Conservation (phyloP, 2,888 invertebrate species). For the Brachyptera putata region DNA sequence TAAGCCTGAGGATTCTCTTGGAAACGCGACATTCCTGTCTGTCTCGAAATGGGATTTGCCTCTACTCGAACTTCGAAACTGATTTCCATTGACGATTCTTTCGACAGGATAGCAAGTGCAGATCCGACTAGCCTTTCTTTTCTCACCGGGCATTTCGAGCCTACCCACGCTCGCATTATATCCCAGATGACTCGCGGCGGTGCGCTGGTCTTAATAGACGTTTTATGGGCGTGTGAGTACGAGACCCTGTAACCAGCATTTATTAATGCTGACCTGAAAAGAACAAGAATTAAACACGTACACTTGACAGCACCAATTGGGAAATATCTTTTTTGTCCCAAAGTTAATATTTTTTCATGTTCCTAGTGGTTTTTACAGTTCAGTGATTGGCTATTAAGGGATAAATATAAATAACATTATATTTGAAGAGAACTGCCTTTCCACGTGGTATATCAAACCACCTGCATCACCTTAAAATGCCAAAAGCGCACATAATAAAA, state of each 20-base stretch:
- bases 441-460: too few species aligned
- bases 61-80: conserved; percentile 57
- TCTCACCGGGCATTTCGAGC: conserved; percentile 58
- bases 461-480: too few species aligned
- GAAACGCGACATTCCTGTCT: conserved; percentile 68
- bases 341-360: too few species aligned
- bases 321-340: too few species aligned
- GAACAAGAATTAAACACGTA: too few species aligned
- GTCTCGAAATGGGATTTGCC: conserved; percentile 77
- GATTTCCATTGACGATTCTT: conserved; percentile 47
- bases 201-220: conserved; percentile 90
- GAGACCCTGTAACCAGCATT: conserved; percentile 90
- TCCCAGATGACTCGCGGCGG: conserved; percentile 87
- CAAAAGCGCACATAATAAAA: too few species aligned
- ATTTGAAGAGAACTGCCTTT: too few species aligned
- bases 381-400: too few species aligned
- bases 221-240: conserved; percentile 82
- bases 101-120: conserved; percentile 50
- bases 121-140: conserved; percentile 52
- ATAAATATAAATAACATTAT: too few species aligned
- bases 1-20: conserved; percentile 80
- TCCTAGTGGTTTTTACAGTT: too few species aligned
- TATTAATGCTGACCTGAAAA: conserved; percentile 82
- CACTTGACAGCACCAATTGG: too few species aligned
- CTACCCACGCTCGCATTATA: conserved; percentile 77